Evolutionary conservation across 2,797 vertebrate genomes (phyloP).

Genomic region (Lerista edwardsae): DNA sequence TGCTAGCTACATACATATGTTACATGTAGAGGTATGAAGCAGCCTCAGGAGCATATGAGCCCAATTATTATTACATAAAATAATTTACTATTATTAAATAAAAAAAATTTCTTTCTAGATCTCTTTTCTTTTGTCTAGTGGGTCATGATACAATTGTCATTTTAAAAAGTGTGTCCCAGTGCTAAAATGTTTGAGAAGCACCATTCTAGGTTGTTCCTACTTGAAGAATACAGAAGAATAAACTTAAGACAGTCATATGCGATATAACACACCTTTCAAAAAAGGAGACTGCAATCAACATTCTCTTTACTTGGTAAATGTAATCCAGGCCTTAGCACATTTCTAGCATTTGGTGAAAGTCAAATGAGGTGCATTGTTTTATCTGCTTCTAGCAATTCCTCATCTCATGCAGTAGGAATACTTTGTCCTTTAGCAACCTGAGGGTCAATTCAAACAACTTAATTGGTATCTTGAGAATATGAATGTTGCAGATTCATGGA

Average conservation of each 20-base stretch:
- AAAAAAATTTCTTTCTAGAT: too few species aligned
- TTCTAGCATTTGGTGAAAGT: slow-evolving; percentile 8
- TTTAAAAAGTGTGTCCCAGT: too few species aligned
- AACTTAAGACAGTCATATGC: background rate
- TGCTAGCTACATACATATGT: too few species aligned
- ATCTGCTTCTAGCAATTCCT: background rate
- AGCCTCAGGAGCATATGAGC: too few species aligned
- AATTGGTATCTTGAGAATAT: background rate
- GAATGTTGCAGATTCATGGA: background rate
- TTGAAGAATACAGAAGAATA: slow-evolving; percentile 1
- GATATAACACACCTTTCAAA: slow-evolving; percentile 8
- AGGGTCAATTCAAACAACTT: background rate
- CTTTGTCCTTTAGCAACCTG: background rate
- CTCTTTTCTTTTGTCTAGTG: too few species aligned
- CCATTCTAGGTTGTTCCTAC: background rate
- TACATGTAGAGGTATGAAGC: too few species aligned
- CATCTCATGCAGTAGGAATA: background rate
- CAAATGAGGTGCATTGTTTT: slow-evolving; percentile 24
- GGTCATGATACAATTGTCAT: too few species aligned
- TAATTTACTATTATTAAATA: too few species aligned
- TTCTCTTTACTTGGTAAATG: background rate
- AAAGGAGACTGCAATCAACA: background rate
- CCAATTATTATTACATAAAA: too few species aligned
- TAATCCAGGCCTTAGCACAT: background rate
- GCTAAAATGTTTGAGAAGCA: too few species aligned